A percentile compares a stretch with the other conserved stretches of the same genome.
Conservation (phyloP, 2,888 invertebrate genomes). For the Zhengitettix transpicula region DNA sequence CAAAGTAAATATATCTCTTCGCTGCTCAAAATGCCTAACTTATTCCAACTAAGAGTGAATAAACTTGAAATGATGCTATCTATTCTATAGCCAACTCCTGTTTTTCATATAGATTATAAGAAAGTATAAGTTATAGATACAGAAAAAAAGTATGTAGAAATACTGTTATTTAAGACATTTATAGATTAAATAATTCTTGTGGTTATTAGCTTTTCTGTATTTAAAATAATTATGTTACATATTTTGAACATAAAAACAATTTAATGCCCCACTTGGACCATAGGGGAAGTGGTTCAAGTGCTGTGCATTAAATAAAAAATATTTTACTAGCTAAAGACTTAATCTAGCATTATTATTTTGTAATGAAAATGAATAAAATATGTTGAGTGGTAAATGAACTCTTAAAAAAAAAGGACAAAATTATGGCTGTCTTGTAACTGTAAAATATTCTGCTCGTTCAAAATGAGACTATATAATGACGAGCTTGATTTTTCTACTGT, state of each 20-base stretch:
- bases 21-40: background rate
- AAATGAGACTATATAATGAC: background rate
- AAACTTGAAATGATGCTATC: background rate
- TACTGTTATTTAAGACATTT: too few relatives aligned
- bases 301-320: constrained; percentile 2
- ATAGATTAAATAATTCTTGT: too few relatives aligned
- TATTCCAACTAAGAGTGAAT: background rate
- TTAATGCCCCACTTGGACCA: constrained; percentile 8
- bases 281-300: constrained; percentile 12
- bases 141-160: too few relatives aligned
- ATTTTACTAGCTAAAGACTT: background rate
- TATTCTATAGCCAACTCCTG: too few relatives aligned
- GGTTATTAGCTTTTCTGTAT: too few relatives aligned
- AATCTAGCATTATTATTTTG: background rate
- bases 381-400: too few relatives aligned
- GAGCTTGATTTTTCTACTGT: constrained; percentile 4
- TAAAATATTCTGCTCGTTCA: background rate
- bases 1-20: background rate
- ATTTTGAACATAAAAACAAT: background rate
- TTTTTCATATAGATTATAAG: too few relatives aligned
- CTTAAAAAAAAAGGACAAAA: too few relatives aligned
- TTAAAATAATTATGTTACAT: background rate
- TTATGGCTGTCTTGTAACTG: background rate
- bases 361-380: background rate
- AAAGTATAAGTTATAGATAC: too few relatives aligned